phyloP scores from a whole-genome alignment of 2,888 invertebrate species.

The Rutpela maculata region DNA sequence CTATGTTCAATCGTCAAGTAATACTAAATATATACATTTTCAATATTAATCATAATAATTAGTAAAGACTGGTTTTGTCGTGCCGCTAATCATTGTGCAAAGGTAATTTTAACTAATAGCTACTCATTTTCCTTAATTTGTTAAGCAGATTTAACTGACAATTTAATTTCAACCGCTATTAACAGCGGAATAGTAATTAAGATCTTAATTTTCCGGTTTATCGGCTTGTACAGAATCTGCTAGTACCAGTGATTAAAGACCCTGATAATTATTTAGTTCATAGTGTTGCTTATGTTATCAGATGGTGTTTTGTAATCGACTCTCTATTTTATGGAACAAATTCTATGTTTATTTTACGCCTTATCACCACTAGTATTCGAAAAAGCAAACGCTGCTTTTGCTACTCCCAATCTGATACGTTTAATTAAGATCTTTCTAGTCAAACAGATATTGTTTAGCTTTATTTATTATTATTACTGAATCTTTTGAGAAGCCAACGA shows the following conservation, averaged over 20 bases:
- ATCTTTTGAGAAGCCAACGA: not conserved
- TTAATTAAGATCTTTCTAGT: conserved; percentile 26
- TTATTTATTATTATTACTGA: conserved; percentile 12
- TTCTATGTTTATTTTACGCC: conserved; percentile 39
- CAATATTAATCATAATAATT: not conserved
- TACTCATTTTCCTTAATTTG: not conserved
- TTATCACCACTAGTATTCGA: conserved; percentile 33
- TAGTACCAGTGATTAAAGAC: not conserved
- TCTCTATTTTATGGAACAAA: conserved; percentile 24
- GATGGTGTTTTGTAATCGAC: conserved; percentile 30
- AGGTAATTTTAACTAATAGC: conserved; percentile 4
- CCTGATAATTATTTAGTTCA: conserved; percentile 38
- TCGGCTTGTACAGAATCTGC: conserved; percentile 15
- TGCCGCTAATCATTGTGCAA: not conserved
- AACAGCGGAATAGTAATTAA: conserved; percentile 25
- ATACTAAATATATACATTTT: too few relatives aligned
- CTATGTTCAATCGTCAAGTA: too few relatives aligned
- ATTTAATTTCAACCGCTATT: conserved; percentile 15
- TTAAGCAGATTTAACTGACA: not conserved
- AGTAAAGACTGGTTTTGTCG: not conserved
- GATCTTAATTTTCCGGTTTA: conserved; percentile 38
- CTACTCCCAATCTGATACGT: conserved; percentile 23
- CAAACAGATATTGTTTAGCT: conserved; percentile 5
- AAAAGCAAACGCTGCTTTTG: conserved; percentile 19
- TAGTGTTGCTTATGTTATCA: conserved; percentile 29